A percentile compares a stretch with the other conserved stretches of the same genome.
Conservation (phyloP, 2,888 invertebrate species). For the Apamea epomidion region DNA sequence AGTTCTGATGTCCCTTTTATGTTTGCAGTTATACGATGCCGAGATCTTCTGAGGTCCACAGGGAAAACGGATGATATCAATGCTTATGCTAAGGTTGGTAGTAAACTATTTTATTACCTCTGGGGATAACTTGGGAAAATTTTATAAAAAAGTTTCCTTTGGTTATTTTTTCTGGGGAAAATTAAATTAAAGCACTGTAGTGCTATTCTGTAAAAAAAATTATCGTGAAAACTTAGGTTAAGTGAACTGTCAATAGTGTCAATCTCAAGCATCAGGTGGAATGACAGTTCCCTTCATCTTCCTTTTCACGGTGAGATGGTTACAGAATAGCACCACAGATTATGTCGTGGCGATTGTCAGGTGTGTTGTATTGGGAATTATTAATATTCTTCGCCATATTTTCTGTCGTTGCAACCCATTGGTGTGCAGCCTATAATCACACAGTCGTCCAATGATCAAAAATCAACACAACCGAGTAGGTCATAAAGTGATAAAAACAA, state of each 20-base stretch:
- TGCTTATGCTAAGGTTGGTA: slow-evolving; percentile 94
- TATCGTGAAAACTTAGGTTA: background rate
- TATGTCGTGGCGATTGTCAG: background rate
- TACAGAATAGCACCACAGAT: background rate
- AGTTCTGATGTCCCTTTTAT: slow-evolving; percentile 58
- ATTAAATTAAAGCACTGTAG: background rate
- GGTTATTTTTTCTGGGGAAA: background rate
- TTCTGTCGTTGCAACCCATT: background rate
- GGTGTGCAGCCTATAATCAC: no score
- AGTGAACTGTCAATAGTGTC: background rate
- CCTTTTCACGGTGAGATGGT: background rate
- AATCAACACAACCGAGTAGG: background rate
- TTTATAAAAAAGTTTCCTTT: background rate
- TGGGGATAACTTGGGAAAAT: background rate
- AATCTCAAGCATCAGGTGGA: background rate
- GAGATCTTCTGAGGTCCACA: slow-evolving; percentile 92
- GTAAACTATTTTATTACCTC: slow-evolving; percentile 27
- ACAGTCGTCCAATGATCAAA: background rate
- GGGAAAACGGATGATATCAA: slow-evolving; percentile 92
- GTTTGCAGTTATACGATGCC: slow-evolving; percentile 94
- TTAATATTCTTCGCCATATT: background rate
- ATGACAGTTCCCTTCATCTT: background rate
- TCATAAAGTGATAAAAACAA: background rate
- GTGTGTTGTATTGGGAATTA: background rate
- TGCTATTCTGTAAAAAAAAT: background rate